These are phyloP conservation scores for Vulpes vulpes DNA, from an alignment of 2,113 vertebrate species.

Conservation along the genomic window DNA sequence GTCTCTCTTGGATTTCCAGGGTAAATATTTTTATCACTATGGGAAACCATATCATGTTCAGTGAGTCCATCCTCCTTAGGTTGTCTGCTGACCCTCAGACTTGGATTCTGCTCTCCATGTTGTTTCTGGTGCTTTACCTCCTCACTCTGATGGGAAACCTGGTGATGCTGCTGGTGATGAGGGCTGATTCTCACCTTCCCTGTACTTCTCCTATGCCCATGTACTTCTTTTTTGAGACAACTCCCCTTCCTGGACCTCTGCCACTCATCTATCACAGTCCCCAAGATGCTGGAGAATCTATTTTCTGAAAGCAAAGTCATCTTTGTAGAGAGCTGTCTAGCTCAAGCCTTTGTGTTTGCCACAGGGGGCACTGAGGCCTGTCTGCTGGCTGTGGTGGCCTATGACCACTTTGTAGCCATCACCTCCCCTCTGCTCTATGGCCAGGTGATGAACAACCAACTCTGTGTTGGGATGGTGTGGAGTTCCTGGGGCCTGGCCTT, in stretches of 20 bases:
- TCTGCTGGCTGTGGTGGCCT: slow-evolving; percentile 72
- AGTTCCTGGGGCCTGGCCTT: slow-evolving; percentile 62
- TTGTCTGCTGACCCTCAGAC: background rate
- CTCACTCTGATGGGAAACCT: slow-evolving; percentile 67
- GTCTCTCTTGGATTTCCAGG: background rate
- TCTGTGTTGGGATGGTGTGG: slow-evolving; percentile 53
- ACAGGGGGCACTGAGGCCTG: slow-evolving; percentile 59
- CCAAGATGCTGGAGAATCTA: slow-evolving; percentile 68
- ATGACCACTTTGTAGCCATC: slow-evolving; percentile 76
- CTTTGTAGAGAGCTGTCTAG: slow-evolving; percentile 65
- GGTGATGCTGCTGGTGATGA: slow-evolving; percentile 49
- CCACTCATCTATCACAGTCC: slow-evolving; percentile 65
- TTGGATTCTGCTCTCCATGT: background rate
- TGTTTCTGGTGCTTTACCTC: slow-evolving; percentile 60
- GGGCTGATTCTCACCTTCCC: slow-evolving; percentile 50
- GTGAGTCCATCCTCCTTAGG: slow-evolving; percentile 26
- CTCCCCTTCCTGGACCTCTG: slow-evolving; percentile 72
- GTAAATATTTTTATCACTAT: background rate
- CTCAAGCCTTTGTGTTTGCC: slow-evolving; percentile 72
- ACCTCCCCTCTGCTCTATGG: slow-evolving; percentile 76
- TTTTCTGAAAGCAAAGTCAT: slow-evolving; percentile 65
- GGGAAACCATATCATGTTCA: slow-evolving; percentile 7
- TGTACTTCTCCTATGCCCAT: slow-evolving; percentile 40
- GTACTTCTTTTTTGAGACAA: slow-evolving; percentile 72
- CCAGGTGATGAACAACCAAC: slow-evolving; percentile 65